Conservation (phyloP, 2,888 invertebrate species). For the Zele albiditarsus region DNA sequence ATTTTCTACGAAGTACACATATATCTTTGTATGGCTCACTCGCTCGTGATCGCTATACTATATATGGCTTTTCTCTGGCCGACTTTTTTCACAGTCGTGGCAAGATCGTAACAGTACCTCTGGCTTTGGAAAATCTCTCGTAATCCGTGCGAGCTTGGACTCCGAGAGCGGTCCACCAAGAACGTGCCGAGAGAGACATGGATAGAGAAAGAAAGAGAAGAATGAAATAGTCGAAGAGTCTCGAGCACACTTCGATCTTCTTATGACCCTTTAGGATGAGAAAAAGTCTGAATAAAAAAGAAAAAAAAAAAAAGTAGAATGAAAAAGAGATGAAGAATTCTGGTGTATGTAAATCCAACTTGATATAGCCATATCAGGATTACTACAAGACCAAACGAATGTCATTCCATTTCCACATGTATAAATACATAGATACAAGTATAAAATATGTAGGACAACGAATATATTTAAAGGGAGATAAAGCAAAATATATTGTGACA, state of each 20-base stretch:
- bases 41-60: not conserved
- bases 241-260: slow-evolving; percentile 40
- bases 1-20: not conserved
- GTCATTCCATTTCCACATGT: slow-evolving; percentile 4
- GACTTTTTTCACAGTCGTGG: slow-evolving; percentile 13
- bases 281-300: slow-evolving; percentile 23
- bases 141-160: slow-evolving; percentile 34
- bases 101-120: slow-evolving; percentile 30
- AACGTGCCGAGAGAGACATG: not conserved
- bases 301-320: slow-evolving; percentile 30
- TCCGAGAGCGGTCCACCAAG: not conserved
- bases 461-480: not conserved
- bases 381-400: slow-evolving; percentile 3
- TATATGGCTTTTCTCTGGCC: slow-evolving; percentile 17
- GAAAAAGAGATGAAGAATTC: slow-evolving; percentile 27
- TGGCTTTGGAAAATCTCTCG: slow-evolving; percentile 42
- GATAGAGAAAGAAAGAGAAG: not conserved
- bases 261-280: slow-evolving; percentile 24
- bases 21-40: not conserved
- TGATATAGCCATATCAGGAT: slow-evolving; percentile 11
- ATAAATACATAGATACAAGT: slow-evolving; percentile 19
- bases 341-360: slow-evolving; percentile 43
- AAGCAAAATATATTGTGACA: not conserved
- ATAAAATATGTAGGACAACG: not conserved
- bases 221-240: not conserved